Conservation (phyloP, 2,888 invertebrate species). For the Gymnosoma rotundatum region DNA sequence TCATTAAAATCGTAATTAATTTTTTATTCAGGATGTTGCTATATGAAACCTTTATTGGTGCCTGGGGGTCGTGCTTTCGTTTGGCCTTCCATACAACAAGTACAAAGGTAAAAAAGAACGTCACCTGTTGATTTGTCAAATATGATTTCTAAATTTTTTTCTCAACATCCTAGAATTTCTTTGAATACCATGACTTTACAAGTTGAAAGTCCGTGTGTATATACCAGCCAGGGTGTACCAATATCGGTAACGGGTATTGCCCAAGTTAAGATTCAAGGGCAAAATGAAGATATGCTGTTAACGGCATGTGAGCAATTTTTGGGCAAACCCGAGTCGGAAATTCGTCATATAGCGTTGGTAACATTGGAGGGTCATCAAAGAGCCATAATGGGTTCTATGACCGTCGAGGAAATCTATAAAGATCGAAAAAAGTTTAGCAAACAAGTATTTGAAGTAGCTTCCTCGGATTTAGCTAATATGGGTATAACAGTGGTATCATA, state of each 20-base stretch:
- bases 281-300: constrained; percentile 88
- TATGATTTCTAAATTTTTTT: constrained; percentile 2
- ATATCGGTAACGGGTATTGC: constrained; percentile 99
- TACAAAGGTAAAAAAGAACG: constrained; percentile 85
- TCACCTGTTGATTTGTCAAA: neutral
- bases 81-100: constrained; percentile 95
- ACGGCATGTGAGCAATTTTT: constrained; percentile 97
- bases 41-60: constrained; percentile 94
- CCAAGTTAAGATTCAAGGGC: constrained; percentile 93
- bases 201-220: constrained; percentile 97
- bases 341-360: constrained; percentile 94
- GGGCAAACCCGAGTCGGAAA: constrained; percentile 93
- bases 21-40: constrained; percentile 91
- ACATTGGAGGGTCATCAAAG: constrained; percentile 97
- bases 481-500: constrained; percentile 97
- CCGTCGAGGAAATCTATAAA: constrained; percentile 97
- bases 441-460: constrained; percentile 96
- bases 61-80: constrained; percentile 99
- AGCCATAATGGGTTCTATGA: constrained; percentile 98
- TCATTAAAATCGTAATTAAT: constrained; percentile 70
- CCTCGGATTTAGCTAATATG: constrained; percentile 97
- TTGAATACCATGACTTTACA: constrained; percentile 98
- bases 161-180: constrained; percentile 88
- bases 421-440: constrained; percentile 98
- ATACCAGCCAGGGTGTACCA: constrained; percentile 97